These are phyloP conservation scores for Capreolus pygargus DNA, from an alignment of 2,113 vertebrate species.

Conservation along the genomic window DNA sequence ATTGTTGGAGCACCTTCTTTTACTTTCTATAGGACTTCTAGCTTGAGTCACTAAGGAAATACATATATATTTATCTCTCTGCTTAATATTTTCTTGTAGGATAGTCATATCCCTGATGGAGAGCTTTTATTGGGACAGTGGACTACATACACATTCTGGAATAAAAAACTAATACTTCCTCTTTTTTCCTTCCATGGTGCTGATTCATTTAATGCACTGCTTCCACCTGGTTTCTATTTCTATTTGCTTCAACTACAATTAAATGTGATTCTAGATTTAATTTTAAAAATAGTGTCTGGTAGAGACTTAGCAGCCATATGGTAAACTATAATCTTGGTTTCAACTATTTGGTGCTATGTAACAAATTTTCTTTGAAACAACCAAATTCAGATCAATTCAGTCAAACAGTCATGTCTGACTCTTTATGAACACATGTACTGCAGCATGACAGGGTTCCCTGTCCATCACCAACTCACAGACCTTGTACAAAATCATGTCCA, in stretches of 20 bases:
- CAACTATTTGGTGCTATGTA: background rate
- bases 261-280: background rate
- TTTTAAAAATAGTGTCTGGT: background rate
- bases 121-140: background rate
- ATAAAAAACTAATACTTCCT: background rate
- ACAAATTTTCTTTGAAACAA: background rate
- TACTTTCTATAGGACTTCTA: background rate
- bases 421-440: background rate
- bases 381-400: background rate
- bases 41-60: background rate
- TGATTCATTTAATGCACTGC: background rate
- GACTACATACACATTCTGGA: fast-evolving
- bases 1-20: background rate
- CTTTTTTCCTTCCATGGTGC: background rate
- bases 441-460: background rate
- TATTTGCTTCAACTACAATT: background rate
- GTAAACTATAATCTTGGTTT: background rate
- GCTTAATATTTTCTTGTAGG: background rate
- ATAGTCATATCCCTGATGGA: background rate
- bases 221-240: background rate
- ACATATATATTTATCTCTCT: background rate
- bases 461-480: background rate
- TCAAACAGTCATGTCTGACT: background rate
- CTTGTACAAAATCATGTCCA: background rate
- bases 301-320: background rate